phyloP scores from a whole-genome alignment of 2,113 vertebrate species.

The Passer domesticus region DNA sequence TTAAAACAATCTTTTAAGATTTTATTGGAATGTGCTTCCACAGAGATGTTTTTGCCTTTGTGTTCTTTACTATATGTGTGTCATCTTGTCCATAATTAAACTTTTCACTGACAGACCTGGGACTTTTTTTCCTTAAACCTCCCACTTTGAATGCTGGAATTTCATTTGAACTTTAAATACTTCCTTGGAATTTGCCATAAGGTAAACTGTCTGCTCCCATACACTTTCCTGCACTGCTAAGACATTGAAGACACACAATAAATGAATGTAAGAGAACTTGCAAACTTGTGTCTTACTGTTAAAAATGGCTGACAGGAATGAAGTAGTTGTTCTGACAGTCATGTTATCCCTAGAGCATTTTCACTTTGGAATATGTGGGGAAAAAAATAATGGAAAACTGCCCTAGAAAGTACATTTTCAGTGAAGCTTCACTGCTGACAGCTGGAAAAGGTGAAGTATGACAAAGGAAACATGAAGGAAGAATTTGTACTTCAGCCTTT shows the following conservation, averaged over 20 bases:
- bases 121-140: not conserved
- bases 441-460: not conserved
- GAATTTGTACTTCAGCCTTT: conserved; percentile 68
- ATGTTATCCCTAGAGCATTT: not conserved
- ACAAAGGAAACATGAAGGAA: conserved; percentile 43
- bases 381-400: conserved; percentile 2
- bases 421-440: conserved; percentile 26
- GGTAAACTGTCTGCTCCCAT: not conserved
- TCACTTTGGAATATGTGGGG: not conserved
- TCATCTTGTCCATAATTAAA: conserved; percentile 62
- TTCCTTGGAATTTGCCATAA: conserved; percentile 32
- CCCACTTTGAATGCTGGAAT: conserved; percentile 24
- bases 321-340: not conserved
- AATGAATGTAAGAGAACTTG: not conserved
- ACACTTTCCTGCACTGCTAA: not conserved
- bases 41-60: conserved; percentile 49
- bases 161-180: conserved; percentile 26
- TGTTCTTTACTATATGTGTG: conserved; percentile 39
- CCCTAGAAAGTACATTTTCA: not conserved
- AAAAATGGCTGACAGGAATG: not conserved
- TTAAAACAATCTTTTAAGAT: conserved; percentile 78
- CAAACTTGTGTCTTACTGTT: not conserved
- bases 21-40: conserved; percentile 76
- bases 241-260: not conserved
- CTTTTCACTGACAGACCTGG: conserved; percentile 2